Evolutionary conservation across 2,797 vertebrate genomes (phyloP), one percentile per base, ranked within the genome.

Genomic region (Emys orbicularis): DNA sequence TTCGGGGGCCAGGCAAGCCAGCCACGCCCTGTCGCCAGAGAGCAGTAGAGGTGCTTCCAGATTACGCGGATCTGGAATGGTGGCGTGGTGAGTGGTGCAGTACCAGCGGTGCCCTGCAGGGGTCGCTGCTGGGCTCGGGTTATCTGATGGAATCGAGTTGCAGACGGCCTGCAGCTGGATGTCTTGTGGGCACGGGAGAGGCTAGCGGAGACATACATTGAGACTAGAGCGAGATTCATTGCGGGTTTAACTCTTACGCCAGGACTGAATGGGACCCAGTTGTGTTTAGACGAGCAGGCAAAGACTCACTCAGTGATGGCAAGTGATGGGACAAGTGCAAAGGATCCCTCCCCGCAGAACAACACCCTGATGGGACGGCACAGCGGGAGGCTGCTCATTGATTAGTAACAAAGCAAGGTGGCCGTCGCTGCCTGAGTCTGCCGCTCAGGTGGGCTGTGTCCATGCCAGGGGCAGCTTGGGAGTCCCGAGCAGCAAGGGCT

Each of bases 351-450:
- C 93, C 76, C 57, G 90, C 77, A 91, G 84, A 92, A 96, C 93
- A 96, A 54, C 86, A 87, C 95, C 88, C 50, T 90, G 25, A 5
- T 10, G 56, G 56, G 90, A 31, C 91, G 79, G 91, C 0, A 12
- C 56, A 0, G 89, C 90, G 95, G 96, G 93, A 96, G 95, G 95
- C 97, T 95, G 96, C 84, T 91, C 96, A 94, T 91, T 96, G 93
- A 95, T 92, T 96, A 96, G 96, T 97, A 97, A 94, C 97, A 96
- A 97, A 96, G 96, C 96, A 96, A 93, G 94, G 94, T 97, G 97
- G 96, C 97, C 96, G 96, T 96, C 96, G 97, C 97, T 95, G 96
- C 95, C 95, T 95, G 97, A 97, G 90, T 96, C 97, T 96, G 97
- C 89, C 8, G 9, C 53, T 54, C 53, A 54, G 53, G 53, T 54